Evolutionary conservation across 2,888 invertebrate genomes (phyloP).

Genomic region (Petrophora chlorosata): DNA sequence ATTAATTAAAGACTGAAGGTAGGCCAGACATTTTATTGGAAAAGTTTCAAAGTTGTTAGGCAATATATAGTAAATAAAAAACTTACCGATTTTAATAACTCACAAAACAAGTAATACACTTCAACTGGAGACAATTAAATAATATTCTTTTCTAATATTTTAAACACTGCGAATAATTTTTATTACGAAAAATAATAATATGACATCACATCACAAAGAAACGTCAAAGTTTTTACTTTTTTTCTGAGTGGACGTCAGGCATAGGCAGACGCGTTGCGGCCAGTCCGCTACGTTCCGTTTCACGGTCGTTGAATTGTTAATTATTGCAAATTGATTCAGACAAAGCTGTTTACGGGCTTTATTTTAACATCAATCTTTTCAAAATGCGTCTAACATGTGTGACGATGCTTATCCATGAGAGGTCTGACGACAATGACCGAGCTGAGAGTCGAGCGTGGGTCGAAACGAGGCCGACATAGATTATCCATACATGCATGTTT

Average conservation of each 20-base stretch:
- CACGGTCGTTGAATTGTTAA: conserved; percentile 57
- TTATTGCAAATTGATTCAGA: conserved; percentile 29
- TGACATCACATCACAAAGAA: conserved; percentile 59
- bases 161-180: conserved; percentile 50
- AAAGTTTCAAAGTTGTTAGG: conserved; percentile 19
- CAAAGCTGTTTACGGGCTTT: conserved; percentile 12
- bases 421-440: conserved; percentile 69
- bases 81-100: conserved; percentile 43
- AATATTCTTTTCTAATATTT: conserved; percentile 22
- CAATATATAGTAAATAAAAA: conserved; percentile 1
- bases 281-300: conserved; percentile 72
- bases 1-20: conserved; percentile 23
- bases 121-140: conserved; percentile 29
- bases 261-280: conserved; percentile 43
- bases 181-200: conserved; percentile 49
- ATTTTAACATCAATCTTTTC: conserved; percentile 8
- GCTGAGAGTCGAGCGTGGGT: conserved; percentile 62
- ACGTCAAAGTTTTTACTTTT: conserved; percentile 67
- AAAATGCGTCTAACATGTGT: conserved; percentile 35
- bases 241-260: conserved; percentile 55
- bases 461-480: conserved; percentile 66
- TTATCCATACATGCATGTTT: conserved; percentile 52
- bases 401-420: conserved; percentile 42
- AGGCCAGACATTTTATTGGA: conserved; percentile 10
- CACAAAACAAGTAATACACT: conserved; percentile 40